Conservation (phyloP, 1,140 invertebrate genomes). For the Augochlora pura region DNA sequence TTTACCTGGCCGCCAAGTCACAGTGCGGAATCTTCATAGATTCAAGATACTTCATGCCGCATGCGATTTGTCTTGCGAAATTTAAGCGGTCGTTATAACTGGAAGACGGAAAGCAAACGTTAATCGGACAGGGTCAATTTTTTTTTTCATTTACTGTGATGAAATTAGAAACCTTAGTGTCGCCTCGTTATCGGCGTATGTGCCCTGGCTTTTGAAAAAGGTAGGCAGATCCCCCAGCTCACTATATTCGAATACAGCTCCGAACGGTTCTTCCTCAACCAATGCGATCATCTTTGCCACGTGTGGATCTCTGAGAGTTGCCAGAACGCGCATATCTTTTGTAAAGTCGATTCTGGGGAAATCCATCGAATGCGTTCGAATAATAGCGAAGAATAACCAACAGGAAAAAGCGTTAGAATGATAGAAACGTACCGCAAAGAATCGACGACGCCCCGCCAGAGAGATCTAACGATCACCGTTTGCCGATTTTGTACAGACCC, state of each 20-base stretch:
- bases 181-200: constrained; percentile 68
- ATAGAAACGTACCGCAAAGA: constrained; percentile 81
- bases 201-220: constrained; percentile 83
- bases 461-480: constrained; percentile 87
- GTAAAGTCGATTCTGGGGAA: constrained; percentile 89
- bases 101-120: constrained; percentile 60
- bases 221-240: constrained; percentile 91
- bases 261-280: constrained; percentile 91
- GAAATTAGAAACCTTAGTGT: constrained; percentile 70
- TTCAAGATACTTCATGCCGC: constrained; percentile 93
- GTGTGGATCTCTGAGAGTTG: constrained; percentile 90
- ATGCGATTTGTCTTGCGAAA: constrained; percentile 91
- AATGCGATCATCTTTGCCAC: constrained; percentile 91
- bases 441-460: constrained; percentile 86
- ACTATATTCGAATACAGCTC: constrained; percentile 92
- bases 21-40: constrained; percentile 88
- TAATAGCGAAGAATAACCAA: no score
- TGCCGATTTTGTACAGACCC: constrained; percentile 83
- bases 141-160: not conserved
- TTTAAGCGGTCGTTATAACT: constrained; percentile 90
- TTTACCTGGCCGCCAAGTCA: constrained; percentile 88
- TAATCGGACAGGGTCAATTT: not conserved
- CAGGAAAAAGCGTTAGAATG: no score
- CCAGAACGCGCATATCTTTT: constrained; percentile 91
- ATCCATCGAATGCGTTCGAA: not conserved